Evolutionary conservation across 2,113 vertebrate genomes (phyloP), one percentile per base, ranked within the genome.

Genomic region (Urocitellus parryii): DNA sequence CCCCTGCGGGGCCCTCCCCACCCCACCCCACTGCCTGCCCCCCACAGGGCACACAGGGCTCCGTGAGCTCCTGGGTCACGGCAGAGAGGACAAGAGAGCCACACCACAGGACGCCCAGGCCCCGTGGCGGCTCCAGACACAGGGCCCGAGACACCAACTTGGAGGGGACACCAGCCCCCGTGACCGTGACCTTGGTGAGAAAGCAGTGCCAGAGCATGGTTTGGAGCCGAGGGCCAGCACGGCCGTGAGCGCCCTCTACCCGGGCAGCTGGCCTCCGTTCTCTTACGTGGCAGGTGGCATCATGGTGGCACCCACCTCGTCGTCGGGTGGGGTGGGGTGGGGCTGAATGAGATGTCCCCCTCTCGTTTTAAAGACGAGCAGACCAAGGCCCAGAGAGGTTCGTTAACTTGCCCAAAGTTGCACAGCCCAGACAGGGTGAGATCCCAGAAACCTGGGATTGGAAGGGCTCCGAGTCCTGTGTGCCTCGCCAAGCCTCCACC

Each of bases 11-110:
- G 51, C 80, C 56, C 42, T 77, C 39, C 51, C 18, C n/a, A 1
- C 1, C 0, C 16, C 27, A 9, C 37, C 48, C 48, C 48, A 10
- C 7, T 48, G 48, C 48, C 48, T 42, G 39, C 39, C 39, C 39
- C 39, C 39, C 58, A 42, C 0, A 2, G 58, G 17, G 65, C 56
- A 37, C 8, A 48, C 8, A 17, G 27, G 7, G 61, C 27, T 16
- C 77, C 0, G 0, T 14, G 13, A 42, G 45, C 13, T 20, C 5
- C 11, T 3, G 20, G n/a, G n/a, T 27, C 53, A 5, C 34, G 1
- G 48, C 25, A 45, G 6, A 29, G 29, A 37, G 39, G 13, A 10
- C 8, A 1, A 10, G 39, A 34, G 48, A 34, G 34, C 32, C 1
- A 11, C 20, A 10, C 9, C 2, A 10, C 29, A 32, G 29, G 5